phyloP scores from a whole-genome alignment of 2,113 vertebrate species.

The Chinchilla lanigera region DNA sequence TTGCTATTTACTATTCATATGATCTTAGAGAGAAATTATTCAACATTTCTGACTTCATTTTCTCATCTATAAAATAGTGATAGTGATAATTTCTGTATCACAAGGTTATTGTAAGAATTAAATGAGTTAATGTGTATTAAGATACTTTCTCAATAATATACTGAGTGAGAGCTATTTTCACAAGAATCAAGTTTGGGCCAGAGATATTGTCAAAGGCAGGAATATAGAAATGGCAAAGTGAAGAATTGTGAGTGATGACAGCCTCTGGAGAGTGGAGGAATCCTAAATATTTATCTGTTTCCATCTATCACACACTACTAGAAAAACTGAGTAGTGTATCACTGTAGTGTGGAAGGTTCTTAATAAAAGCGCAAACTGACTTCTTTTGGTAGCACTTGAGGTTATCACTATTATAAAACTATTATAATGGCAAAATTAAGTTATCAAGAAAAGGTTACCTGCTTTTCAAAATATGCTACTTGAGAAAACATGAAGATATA shows the following conservation, averaged over 20 bases:
- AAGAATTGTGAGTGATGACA: constrained; percentile 1
- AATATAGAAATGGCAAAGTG: neutral
- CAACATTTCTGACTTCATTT: constrained; percentile 22
- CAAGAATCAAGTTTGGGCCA: constrained; percentile 16
- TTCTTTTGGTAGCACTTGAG: constrained; percentile 5
- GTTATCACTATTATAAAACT: constrained; percentile 6
- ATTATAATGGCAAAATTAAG: constrained; percentile 16
- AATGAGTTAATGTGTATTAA: constrained; percentile 45
- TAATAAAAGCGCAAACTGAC: neutral
- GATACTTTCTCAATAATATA: neutral
- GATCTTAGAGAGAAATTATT: constrained; percentile 29
- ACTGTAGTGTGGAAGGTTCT: neutral
- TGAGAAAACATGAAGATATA: constrained; percentile 42
- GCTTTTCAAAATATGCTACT: constrained; percentile 57
- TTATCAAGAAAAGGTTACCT: constrained; percentile 18
- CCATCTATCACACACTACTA: neutral
- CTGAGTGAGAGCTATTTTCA: constrained; percentile 43
- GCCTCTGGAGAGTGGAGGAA: neutral
- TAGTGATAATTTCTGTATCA: constrained; percentile 15
- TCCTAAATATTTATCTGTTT: neutral
- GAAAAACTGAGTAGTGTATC: constrained; percentile 7
- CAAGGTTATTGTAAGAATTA: constrained; percentile 45
- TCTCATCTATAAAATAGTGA: constrained; percentile 47
- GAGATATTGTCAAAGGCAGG: neutral
- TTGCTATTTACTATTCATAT: constrained; percentile 51